Conservation (phyloP, 2,113 vertebrate genomes). For the Brienomyrus brachyistius region DNA sequence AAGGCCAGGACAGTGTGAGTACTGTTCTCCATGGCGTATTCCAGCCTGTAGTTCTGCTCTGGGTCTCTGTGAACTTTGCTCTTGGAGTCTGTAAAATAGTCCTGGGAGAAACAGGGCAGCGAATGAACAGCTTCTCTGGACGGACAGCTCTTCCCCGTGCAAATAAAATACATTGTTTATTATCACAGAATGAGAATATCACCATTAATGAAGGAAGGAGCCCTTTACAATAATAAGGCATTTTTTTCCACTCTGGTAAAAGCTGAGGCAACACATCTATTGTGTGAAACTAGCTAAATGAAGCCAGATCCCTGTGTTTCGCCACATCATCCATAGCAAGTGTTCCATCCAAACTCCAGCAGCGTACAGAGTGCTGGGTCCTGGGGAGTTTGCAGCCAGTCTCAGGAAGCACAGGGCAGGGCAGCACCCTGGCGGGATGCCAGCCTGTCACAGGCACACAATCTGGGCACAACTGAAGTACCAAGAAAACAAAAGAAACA, state of each 20-base stretch:
- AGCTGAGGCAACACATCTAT: neutral
- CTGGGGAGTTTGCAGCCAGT: neutral
- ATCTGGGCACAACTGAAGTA: neutral
- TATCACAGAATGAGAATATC: neutral
- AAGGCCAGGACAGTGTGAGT: slow-evolving; percentile 75
- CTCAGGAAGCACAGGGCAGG: neutral
- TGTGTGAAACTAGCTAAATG: neutral
- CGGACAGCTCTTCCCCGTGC: neutral
- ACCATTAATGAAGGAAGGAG: neutral
- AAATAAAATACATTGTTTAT: neutral
- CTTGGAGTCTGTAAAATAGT: slow-evolving; percentile 71
- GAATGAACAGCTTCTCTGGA: neutral
- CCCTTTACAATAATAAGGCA: neutral
- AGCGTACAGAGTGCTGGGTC: neutral
- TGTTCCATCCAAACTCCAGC: neutral
- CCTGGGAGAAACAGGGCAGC: slow-evolving; percentile 53
- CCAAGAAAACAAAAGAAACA: neutral
- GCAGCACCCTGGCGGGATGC: neutral
- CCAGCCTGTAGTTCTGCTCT: slow-evolving; percentile 72
- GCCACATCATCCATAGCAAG: neutral
- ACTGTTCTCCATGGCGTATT: slow-evolving; percentile 74
- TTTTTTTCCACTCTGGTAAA: neutral
- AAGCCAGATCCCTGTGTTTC: too few species aligned
- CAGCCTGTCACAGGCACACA: neutral
- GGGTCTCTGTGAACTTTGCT: slow-evolving; percentile 67